Conservation (phyloP, 2,888 invertebrate species). For the Cylindroiulus punctatus region DNA sequence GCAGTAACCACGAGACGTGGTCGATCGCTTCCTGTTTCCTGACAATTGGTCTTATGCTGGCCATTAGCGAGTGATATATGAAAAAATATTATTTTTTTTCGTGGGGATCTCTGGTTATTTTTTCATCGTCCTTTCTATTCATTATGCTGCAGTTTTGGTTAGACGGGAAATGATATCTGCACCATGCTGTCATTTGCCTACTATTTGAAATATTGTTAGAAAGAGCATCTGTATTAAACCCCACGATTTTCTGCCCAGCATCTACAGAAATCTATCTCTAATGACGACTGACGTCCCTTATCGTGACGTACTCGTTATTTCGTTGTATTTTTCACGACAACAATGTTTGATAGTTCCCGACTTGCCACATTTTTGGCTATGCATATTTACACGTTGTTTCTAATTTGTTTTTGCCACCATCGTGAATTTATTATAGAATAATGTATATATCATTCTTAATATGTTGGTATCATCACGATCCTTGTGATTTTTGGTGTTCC, state of each 20-base stretch:
- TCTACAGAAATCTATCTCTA: not conserved
- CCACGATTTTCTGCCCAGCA: not conserved
- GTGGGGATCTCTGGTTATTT: too few species aligned
- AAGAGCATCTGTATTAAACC: not conserved
- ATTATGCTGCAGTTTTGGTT: not conserved
- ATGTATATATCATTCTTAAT: too few species aligned
- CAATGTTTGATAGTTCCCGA: not conserved
- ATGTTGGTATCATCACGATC: too few species aligned
- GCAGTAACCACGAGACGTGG: not conserved
- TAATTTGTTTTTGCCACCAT: too few species aligned
- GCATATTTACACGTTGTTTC: too few species aligned
- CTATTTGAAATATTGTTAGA: not conserved
- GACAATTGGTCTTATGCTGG: conserved; percentile 37
- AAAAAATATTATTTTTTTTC: not conserved
- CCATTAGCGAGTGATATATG: conserved; percentile 33
- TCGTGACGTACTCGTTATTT: not conserved
- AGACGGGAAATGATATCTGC: conserved; percentile 13
- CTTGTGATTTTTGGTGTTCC: too few species aligned
- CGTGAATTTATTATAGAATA: too few species aligned
- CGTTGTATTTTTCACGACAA: not conserved
- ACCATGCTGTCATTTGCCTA: not conserved
- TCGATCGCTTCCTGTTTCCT: conserved; percentile 38
- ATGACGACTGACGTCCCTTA: not conserved
- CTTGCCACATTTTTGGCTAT: too few species aligned
- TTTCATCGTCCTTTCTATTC: not conserved